Conservation (phyloP, 2,113 vertebrate species). For the Siniperca knerii region DNA sequence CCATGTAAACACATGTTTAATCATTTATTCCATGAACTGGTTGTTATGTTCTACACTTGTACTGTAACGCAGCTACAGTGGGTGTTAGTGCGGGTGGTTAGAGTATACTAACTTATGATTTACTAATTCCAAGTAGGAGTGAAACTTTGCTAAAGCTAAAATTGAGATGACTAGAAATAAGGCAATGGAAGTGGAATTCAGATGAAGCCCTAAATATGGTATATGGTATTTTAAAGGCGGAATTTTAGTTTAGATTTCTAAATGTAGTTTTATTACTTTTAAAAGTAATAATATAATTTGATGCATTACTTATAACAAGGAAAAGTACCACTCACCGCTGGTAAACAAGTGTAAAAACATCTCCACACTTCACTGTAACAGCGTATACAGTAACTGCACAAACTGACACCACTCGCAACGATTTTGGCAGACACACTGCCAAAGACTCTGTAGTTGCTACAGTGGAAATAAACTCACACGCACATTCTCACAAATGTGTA, state of each 20-base stretch:
- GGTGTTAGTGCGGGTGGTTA: constrained; percentile 8
- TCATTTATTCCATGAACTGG: constrained; percentile 10
- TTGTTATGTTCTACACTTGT: neutral
- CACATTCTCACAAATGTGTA: constrained; percentile 54
- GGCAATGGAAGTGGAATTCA: neutral
- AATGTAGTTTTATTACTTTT: constrained; percentile 9
- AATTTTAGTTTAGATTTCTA: neutral
- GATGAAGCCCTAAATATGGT: neutral
- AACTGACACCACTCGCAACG: constrained; percentile 33
- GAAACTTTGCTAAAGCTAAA: neutral
- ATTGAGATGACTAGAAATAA: neutral
- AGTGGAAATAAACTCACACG: constrained; percentile 53
- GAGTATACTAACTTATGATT: neutral
- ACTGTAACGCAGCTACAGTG: neutral
- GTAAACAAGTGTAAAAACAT: constrained; percentile 38
- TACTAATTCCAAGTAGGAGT: constrained; percentile 5
- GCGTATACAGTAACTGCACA: neutral
- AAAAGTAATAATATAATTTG: neutral
- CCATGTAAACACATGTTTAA: neutral
- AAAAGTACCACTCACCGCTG: neutral
- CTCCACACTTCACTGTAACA: constrained; percentile 25
- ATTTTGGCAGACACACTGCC: constrained; percentile 54
- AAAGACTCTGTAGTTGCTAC: constrained; percentile 37
- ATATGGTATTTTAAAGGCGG: neutral
- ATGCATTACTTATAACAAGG: neutral